Percentiles rank a stretch among this genome's conserved stretches.
phyloP scores from a whole-genome alignment of 2,888 invertebrate genomes.

The Pardosa pseudoannulata region DNA sequence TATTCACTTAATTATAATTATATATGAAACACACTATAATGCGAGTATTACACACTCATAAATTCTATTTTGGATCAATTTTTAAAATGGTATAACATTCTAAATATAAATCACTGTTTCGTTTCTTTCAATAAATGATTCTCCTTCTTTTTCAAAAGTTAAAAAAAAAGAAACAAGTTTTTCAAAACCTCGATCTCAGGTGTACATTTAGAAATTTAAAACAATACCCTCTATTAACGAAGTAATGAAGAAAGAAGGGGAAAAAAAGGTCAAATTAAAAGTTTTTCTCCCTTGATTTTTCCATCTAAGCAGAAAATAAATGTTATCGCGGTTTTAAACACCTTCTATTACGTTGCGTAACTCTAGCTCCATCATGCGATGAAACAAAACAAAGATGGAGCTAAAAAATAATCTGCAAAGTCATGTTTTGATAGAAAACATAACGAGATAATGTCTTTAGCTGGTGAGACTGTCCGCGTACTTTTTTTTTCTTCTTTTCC shows the following conservation, averaged over 20 bases:
- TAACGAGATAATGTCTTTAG: constrained; percentile 72
- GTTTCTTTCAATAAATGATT: no score
- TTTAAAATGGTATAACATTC: no score
- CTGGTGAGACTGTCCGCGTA: constrained; percentile 62
- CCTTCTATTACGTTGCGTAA: constrained; percentile 46
- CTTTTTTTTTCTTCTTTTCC: constrained; percentile 61
- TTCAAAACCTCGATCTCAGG: no score
- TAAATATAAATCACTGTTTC: no score
- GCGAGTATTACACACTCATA: no score
- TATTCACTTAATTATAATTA: no score
- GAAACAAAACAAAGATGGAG: constrained; percentile 38
- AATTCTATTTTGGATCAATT: no score
- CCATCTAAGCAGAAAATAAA: constrained; percentile 53
- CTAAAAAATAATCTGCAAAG: constrained; percentile 55
- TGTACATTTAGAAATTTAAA: background rate
- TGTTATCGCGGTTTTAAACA: constrained; percentile 48
- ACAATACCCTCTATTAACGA: background rate
- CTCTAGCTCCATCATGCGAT: constrained; percentile 36
- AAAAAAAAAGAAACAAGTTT: no score
- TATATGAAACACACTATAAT: no score
- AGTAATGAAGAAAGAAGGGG: background rate
- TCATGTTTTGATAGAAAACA: constrained; percentile 72
- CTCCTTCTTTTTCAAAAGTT: no score
- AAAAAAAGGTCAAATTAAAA: constrained; percentile 12
- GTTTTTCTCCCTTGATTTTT: background rate